These are phyloP conservation scores for Aphodius granarius DNA, from an alignment of 2,888 invertebrate species.

Conservation along the genomic window DNA sequence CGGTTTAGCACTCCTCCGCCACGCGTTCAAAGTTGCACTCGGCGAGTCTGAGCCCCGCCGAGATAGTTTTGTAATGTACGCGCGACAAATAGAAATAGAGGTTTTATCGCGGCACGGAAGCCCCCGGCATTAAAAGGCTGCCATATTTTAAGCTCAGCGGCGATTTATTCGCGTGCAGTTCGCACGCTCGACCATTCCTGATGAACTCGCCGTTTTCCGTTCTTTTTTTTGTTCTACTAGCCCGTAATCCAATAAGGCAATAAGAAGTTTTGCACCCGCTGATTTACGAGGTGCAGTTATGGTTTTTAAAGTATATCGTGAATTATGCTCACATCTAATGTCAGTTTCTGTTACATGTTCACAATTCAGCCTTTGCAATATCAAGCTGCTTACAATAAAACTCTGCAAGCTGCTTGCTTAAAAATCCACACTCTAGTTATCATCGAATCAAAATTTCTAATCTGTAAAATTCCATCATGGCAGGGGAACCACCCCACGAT, in stretches of 20 bases:
- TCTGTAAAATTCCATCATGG: neutral
- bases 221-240: neutral
- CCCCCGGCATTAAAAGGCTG: slow-evolving; percentile 9
- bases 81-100: slow-evolving; percentile 15
- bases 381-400: no score
- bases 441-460: neutral
- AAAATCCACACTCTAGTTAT: no score
- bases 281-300: neutral
- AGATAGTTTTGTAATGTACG: neutral
- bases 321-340: neutral
- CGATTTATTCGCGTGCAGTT: slow-evolving; percentile 4
- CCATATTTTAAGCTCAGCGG: slow-evolving; percentile 14
- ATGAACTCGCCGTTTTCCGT: slow-evolving; percentile 1
- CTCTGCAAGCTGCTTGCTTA: no score
- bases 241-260: neutral
- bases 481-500: neutral
- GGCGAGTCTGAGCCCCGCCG: neutral
- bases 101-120: slow-evolving; percentile 8
- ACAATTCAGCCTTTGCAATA: neutral
- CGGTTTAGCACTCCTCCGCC: neutral
- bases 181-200: neutral
- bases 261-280: neutral
- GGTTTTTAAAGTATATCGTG: neutral
- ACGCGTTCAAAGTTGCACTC: neutral
- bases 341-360: no score